These are phyloP conservation scores for Aplocera efformata DNA, from an alignment of 2,888 invertebrate genomes.

Conservation along the genomic window DNA sequence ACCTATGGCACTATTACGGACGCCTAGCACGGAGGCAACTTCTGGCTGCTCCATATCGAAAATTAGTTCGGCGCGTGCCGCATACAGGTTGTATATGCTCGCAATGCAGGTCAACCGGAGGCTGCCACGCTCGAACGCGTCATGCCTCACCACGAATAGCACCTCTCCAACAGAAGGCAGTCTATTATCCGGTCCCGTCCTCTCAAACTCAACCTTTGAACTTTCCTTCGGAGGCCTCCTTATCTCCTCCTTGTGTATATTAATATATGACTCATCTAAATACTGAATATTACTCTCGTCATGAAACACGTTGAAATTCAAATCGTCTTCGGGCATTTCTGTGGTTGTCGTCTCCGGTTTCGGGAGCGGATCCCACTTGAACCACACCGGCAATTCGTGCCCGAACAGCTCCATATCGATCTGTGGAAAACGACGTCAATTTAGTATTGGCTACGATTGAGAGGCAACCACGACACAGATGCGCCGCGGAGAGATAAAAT, in stretches of 20 bases:
- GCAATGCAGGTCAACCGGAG: conserved; percentile 84
- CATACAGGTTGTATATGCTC: conserved; percentile 84
- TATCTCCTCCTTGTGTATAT: conserved; percentile 71
- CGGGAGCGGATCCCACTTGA: conserved; percentile 71
- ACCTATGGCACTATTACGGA: conserved; percentile 82
- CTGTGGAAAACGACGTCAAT: conserved; percentile 42
- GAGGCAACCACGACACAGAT: conserved; percentile 17
- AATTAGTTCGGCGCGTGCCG: conserved; percentile 81
- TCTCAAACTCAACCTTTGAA: conserved; percentile 56
- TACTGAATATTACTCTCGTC: conserved; percentile 71
- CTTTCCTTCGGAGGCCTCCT: conserved; percentile 64
- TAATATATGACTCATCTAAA: conserved; percentile 71
- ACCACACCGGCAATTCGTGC: conserved; percentile 67
- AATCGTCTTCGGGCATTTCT: conserved; percentile 61
- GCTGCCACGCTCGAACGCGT: conserved; percentile 83
- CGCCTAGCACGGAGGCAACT: conserved; percentile 87
- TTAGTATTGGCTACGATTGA: conserved; percentile 24
- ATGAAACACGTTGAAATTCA: conserved; percentile 66
- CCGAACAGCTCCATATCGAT: conserved; percentile 67
- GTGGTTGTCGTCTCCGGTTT: conserved; percentile 69
- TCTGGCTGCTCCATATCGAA: conserved; percentile 88
- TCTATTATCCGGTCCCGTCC: conserved; percentile 66
- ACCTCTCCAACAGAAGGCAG: conserved; percentile 70
- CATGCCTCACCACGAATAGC: conserved; percentile 82
- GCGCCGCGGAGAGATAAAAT: conserved; percentile 49